Conservation (phyloP, 1,140 invertebrate genomes). For the Drosophila teissieri region DNA sequence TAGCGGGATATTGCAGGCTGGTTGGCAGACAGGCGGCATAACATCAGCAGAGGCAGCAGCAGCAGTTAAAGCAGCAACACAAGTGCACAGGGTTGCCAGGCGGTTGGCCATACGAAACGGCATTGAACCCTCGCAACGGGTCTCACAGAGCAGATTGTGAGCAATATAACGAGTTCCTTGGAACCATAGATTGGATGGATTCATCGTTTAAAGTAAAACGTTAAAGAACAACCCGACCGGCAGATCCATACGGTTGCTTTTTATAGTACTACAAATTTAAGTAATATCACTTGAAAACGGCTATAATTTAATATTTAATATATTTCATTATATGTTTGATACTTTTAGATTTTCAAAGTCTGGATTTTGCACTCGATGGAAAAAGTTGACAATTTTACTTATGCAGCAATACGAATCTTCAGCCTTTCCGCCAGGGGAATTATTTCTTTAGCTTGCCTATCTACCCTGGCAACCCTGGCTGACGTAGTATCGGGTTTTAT, state of each 20-base stretch:
- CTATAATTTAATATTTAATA: too few relatives aligned
- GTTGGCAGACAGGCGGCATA: conserved; percentile 77
- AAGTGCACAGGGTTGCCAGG: conserved; percentile 67
- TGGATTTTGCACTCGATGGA: too few relatives aligned
- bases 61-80: conserved; percentile 55
- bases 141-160: conserved; percentile 14
- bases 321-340: too few relatives aligned
- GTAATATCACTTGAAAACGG: too few relatives aligned
- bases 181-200: not conserved
- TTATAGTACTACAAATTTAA: too few relatives aligned
- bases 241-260: too few relatives aligned
- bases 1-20: conserved; percentile 47
- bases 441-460: not conserved
- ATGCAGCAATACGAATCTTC: too few relatives aligned
- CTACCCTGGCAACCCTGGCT: conserved; percentile 62
- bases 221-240: not conserved
- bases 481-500: conserved; percentile 78
- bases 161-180: not conserved
- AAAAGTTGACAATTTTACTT: too few relatives aligned
- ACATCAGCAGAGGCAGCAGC: conserved; percentile 73
- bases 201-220: not conserved
- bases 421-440: not conserved
- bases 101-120: conserved; percentile 30
- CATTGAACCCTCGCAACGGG: conserved; percentile 51
- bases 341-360: too few relatives aligned